These are phyloP conservation scores for Subacronicta megacephala DNA, from an alignment of 2,888 invertebrate species.

Conservation along the genomic window DNA sequence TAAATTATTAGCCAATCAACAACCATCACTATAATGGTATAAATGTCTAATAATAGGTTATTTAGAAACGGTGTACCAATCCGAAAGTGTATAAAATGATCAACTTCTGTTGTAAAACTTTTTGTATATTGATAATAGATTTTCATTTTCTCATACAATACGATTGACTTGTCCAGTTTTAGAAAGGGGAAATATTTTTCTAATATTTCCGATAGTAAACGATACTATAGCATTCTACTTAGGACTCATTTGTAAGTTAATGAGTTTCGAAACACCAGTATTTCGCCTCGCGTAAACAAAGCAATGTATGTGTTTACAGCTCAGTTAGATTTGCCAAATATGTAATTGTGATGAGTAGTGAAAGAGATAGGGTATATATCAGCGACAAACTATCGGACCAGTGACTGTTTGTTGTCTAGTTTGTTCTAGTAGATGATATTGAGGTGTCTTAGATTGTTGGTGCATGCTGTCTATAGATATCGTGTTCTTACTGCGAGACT, in stretches of 20 bases:
- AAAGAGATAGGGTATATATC: slow-evolving; percentile 67
- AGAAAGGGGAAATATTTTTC: too few relatives aligned
- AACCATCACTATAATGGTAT: slow-evolving; percentile 14
- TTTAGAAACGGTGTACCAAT: too few relatives aligned
- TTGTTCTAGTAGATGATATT: slow-evolving; percentile 82
- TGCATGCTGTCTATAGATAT: slow-evolving; percentile 77
- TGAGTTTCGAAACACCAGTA: slow-evolving; percentile 43
- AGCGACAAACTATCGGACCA: slow-evolving; percentile 83
- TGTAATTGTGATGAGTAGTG: slow-evolving; percentile 83
- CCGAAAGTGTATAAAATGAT: too few relatives aligned
- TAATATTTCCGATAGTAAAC: too few relatives aligned
- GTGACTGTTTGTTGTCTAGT: slow-evolving; percentile 83
- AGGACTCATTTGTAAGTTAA: slow-evolving; percentile 28
- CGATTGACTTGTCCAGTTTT: too few relatives aligned
- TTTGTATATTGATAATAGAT: too few relatives aligned
- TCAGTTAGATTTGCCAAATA: slow-evolving; percentile 86
- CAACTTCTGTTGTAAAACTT: too few relatives aligned
- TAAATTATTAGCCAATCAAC: slow-evolving; percentile 7
- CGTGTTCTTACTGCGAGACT: slow-evolving; percentile 65
- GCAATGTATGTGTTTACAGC: slow-evolving; percentile 66
- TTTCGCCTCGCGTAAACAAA: slow-evolving; percentile 47
- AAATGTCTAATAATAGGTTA: too few relatives aligned
- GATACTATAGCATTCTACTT: slow-evolving; percentile 20
- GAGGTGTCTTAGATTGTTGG: slow-evolving; percentile 87
- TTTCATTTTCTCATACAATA: too few relatives aligned